Base-by-base conservation (phyloP, 2,888 invertebrate genomes). In the Megaustenia siamemsis region DNA sequence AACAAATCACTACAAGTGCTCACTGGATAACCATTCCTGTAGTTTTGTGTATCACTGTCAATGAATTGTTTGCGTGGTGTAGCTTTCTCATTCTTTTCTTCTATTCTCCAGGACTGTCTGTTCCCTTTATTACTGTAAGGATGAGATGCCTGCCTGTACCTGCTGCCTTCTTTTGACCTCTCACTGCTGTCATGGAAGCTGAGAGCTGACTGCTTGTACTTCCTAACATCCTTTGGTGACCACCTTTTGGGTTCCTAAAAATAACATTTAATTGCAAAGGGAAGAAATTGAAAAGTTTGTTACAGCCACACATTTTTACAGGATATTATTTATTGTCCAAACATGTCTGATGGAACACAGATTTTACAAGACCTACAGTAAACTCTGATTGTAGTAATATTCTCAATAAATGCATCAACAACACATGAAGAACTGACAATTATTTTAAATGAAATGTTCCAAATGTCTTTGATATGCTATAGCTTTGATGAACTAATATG, bases 1-100 rank as follows among this genome's bases (percentile, higher is more conserved):
- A 45, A 45, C 12, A 28, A 63, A 63, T 21, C 18, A 24, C 1
- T 4, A 40, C 21, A 40, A 24, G 40, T n/a, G 28, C 84, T 84
- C 38, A 84, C 84, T 18, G 84, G 84, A 73, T 84, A 84, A n/a
- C 82, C 82, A 32, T 40, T 49, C 81, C 79, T 84, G 78, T 80
- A 80, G 8, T 60, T 56, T 45, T 76, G 45, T 60, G 75, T 83
- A n/a, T 80, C 83, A 45, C n/a, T 53, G 77, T 84, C 78, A 45
- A 69, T 77, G 43, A 66, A 32, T 18, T 60, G 45, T 38, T 63
- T 66, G 28, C 24, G 0, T 8, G 12, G 12, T n/a, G 12, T n/a
- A 15, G n/a, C 10, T n/a, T 45, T 73, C 4, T 73, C 71, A 73
- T n/a, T 45, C 28, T 45, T n/a, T 24, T 60, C n/a, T n/a, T 73